Percentiles rank a stretch among this genome's conserved stretches.
These are phyloP conservation scores for Drosophila ogumai DNA, from an alignment of 1,140 invertebrate species.

Conservation along the genomic window DNA sequence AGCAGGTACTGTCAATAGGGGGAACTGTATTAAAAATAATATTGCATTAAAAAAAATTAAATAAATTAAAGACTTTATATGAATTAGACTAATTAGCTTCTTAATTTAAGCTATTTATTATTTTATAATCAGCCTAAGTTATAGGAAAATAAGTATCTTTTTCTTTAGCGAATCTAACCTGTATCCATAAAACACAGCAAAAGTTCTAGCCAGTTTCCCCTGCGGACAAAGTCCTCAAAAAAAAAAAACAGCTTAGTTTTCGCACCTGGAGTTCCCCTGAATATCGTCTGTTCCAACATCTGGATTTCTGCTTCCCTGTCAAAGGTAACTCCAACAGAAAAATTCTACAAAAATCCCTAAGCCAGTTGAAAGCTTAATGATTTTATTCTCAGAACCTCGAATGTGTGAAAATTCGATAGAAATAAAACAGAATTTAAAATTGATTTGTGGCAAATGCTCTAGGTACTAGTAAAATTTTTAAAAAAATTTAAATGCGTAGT, in stretches of 20 bases:
- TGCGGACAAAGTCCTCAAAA: constrained; percentile 2
- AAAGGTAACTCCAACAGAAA: neutral
- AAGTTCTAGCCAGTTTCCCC: neutral
- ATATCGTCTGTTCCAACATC: constrained; percentile 7
- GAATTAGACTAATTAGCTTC: too few relatives aligned
- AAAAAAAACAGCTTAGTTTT: neutral
- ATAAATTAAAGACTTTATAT: too few relatives aligned
- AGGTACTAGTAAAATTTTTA: too few relatives aligned
- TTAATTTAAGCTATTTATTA: too few relatives aligned
- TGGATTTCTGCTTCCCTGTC: neutral
- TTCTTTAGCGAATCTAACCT: neutral
- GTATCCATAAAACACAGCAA: neutral
- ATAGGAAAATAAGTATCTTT: neutral
- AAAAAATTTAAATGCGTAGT: too few relatives aligned
- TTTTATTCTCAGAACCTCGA: neutral
- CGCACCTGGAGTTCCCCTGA: constrained; percentile 34
- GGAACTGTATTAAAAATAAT: too few relatives aligned
- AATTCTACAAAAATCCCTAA: neutral
- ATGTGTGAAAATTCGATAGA: neutral
- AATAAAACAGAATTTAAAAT: too few relatives aligned
- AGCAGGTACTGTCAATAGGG: neutral
- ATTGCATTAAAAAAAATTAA: too few relatives aligned
- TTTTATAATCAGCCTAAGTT: too few relatives aligned
- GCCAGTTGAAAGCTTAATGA: neutral
- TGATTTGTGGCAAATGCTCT: too few relatives aligned